These are phyloP conservation scores for Dyspetes luteomarginatus DNA, from an alignment of 2,888 invertebrate species.

Conservation along the genomic window DNA sequence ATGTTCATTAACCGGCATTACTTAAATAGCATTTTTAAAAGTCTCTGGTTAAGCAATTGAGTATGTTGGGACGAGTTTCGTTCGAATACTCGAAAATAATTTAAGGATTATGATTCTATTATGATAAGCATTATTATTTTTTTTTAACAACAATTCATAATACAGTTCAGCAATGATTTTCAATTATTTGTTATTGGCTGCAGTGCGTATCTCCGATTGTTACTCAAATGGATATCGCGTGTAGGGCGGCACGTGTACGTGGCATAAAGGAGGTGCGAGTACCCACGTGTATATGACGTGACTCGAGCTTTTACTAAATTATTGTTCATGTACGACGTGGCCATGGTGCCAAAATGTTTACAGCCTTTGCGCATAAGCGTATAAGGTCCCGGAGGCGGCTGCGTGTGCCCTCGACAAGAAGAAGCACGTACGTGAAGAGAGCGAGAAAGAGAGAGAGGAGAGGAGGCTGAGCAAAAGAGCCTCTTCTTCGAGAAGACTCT, in stretches of 20 bases:
- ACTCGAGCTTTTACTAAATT: constrained; percentile 72
- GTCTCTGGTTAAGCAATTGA: too few relatives aligned
- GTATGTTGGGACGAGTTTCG: too few relatives aligned
- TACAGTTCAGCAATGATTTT: not conserved
- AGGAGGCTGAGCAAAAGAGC: constrained; percentile 54
- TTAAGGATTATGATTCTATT: too few relatives aligned
- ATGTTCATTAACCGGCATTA: too few relatives aligned
- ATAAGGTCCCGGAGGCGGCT: constrained; percentile 26
- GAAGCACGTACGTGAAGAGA: constrained; percentile 60
- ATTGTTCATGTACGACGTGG: constrained; percentile 72
- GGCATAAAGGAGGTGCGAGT: constrained; percentile 61
- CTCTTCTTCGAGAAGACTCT: constrained; percentile 50
- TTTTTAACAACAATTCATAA: not conserved
- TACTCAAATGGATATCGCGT: constrained; percentile 55
- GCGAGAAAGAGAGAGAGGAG: constrained; percentile 42
- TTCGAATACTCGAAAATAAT: too few relatives aligned
- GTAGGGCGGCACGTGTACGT: constrained; percentile 66
- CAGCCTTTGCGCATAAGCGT: constrained; percentile 64
- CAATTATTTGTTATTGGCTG: not conserved
- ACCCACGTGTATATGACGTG: constrained; percentile 44
- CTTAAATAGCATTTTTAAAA: too few relatives aligned
- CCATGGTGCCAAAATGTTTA: constrained; percentile 80
- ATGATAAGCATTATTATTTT: too few relatives aligned
- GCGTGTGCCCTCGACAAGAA: constrained; percentile 49
- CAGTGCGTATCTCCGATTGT: not conserved